phyloP scores from a whole-genome alignment of 2,113 vertebrate genomes.

The Brachyhypopomus occidentalis region DNA sequence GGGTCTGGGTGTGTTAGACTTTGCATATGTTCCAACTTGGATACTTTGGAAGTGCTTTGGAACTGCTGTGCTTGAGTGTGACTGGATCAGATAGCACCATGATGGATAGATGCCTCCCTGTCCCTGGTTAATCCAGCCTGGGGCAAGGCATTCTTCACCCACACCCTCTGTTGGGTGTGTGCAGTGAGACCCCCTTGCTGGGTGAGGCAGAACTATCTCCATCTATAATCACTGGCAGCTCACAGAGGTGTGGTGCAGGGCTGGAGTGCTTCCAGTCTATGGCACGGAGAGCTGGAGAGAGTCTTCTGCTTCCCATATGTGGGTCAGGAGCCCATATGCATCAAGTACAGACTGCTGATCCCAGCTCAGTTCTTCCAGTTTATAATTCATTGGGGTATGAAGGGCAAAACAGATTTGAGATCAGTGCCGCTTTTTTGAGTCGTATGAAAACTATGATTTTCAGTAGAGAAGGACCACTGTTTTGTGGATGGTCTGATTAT shows the following conservation, averaged over 20 bases:
- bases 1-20: conserved; percentile 8
- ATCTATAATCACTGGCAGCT: conserved; percentile 55
- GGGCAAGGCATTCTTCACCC: not conserved
- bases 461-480: not conserved
- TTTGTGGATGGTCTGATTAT: not conserved
- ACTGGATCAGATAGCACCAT: conserved; percentile 11
- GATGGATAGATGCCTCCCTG: conserved; percentile 1
- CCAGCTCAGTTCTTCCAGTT: not conserved
- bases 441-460: not conserved
- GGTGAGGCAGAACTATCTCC: conserved; percentile 50
- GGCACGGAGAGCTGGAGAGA: conserved; percentile 27
- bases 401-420: not conserved
- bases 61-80: conserved; percentile 12
- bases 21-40: not conserved
- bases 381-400: not conserved
- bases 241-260: conserved; percentile 31
- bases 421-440: not conserved
- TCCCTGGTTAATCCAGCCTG: not conserved
- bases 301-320: conserved; percentile 54
- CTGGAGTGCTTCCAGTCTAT: conserved; percentile 35
- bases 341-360: not conserved
- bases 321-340: conserved; percentile 42
- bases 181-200: conserved; percentile 16
- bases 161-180: not conserved
- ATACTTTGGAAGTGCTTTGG: not conserved